Conservation (phyloP, 2,113 vertebrate genomes). For the Gallinago paraguaiae region DNA sequence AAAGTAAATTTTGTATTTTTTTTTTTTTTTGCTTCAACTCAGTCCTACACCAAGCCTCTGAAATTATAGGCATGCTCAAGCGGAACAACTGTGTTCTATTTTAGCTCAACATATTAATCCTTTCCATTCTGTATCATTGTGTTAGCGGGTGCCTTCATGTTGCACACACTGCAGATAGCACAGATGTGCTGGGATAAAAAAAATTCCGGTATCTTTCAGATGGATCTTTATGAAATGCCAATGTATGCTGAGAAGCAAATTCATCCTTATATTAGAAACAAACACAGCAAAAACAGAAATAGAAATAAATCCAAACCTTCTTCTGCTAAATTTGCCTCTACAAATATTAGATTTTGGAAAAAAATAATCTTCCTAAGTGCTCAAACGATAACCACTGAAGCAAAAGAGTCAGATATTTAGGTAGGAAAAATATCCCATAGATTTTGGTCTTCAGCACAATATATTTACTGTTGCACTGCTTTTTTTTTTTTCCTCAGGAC, state of each 20-base stretch:
- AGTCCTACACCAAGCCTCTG: neutral
- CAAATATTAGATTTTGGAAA: conserved; percentile 25
- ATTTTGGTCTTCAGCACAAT: neutral
- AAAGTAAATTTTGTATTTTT: neutral
- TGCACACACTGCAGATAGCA: conserved; percentile 4
- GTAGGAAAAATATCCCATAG: neutral
- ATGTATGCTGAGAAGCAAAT: conserved; percentile 26
- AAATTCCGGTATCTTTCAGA: conserved; percentile 22
- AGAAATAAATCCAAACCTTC: neutral
- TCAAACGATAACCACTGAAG: neutral
- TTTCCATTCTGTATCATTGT: conserved; percentile 16
- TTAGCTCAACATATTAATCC: neutral
- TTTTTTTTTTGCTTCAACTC: neutral
- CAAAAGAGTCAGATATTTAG: neutral
- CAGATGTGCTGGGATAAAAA: conserved; percentile 55
- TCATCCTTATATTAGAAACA: conserved; percentile 43
- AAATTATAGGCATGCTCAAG: neutral
- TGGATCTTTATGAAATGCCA: conserved; percentile 40
- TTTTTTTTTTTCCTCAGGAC: neutral
- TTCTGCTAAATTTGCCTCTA: neutral
- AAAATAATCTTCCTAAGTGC: neutral
- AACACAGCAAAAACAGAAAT: neutral
- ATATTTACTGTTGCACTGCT: neutral
- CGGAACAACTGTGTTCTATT: conserved; percentile 19
- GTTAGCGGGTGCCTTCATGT: conserved; percentile 8